Conservation (phyloP, 2,797 vertebrate species). For the Lateolabrax maculatus region DNA sequence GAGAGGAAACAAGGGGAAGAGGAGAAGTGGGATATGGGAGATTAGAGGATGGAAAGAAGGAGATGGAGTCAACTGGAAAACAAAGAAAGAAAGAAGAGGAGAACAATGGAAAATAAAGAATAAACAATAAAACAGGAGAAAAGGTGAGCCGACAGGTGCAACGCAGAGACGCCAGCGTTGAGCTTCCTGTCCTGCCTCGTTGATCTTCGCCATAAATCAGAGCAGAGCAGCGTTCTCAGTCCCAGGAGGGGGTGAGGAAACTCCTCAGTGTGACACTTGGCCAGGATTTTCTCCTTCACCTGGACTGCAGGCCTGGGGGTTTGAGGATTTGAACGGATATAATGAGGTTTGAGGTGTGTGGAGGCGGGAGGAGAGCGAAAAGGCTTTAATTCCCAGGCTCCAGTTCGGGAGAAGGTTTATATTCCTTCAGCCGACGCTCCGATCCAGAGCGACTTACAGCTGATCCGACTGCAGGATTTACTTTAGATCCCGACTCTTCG, state of each 20-base stretch:
- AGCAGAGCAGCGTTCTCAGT: neutral
- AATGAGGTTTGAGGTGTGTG: conserved; percentile 15
- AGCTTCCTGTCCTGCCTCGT: conserved; percentile 8
- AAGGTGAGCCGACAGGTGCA: neutral
- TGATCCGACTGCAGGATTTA: conserved; percentile 6
- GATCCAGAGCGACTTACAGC: neutral
- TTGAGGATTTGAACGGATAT: conserved; percentile 3
- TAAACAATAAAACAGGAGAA: neutral
- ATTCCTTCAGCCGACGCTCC: neutral
- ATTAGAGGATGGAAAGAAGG: neutral
- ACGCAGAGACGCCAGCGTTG: no score
- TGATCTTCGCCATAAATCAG: neutral
- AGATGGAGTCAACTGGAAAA: neutral
- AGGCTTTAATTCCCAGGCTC: conserved; percentile 1
- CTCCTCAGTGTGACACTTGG: conserved; percentile 1
- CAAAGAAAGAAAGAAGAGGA: neutral
- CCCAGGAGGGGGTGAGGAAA: neutral
- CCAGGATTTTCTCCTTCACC: neutral
- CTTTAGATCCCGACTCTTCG: neutral
- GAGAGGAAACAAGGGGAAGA: neutral
- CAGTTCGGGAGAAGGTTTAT: neutral
- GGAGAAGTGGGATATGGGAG: neutral
- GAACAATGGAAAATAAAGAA: neutral
- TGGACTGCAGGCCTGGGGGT: neutral
- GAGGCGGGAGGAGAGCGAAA: neutral